Evolutionary conservation across 2,888 invertebrate species (phyloP).

Genomic region (Drosophila monieri): DNA sequence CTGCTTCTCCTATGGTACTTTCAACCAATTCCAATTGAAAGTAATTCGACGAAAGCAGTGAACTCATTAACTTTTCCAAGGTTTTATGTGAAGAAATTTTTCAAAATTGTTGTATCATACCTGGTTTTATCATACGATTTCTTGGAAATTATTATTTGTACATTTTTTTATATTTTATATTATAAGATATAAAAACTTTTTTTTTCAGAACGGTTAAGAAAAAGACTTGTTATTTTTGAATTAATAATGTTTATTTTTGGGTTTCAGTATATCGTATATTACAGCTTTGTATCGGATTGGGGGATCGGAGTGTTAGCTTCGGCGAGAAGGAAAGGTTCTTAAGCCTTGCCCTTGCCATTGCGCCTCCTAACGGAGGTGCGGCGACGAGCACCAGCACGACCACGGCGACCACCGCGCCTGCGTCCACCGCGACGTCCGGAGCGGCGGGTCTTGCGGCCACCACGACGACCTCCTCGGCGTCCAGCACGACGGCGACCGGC

Average conservation of each 20-base stretch:
- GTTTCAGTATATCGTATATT: conserved; percentile 12
- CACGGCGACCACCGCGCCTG: conserved; percentile 41
- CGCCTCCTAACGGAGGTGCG: conserved; percentile 45
- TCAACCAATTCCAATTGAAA: too few species aligned
- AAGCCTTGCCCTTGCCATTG: conserved; percentile 53
- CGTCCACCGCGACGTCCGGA: conserved; percentile 30
- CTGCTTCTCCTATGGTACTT: too few species aligned
- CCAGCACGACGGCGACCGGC: conserved; percentile 46
- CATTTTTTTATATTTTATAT: too few species aligned
- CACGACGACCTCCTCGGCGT: conserved; percentile 37
- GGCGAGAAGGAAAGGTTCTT: conserved; percentile 13
- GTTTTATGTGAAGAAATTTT: too few species aligned
- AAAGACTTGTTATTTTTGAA: background rate
- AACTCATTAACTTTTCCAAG: too few species aligned
- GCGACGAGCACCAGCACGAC: conserved; percentile 38
- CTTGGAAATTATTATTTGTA: too few species aligned
- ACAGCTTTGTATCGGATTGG: conserved; percentile 18
- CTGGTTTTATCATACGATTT: too few species aligned
- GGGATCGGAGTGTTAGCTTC: conserved; percentile 15
- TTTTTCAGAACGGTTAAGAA: background rate
- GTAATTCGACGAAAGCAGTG: too few species aligned
- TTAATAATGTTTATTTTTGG: conserved; percentile 39
- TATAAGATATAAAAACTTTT: too few species aligned
- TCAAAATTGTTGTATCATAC: too few species aligned
- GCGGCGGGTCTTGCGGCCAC: conserved; percentile 39